Evolutionary conservation across 2,113 vertebrate species (phyloP).

Genomic region (Dunckerocampus dactyliophorus): DNA sequence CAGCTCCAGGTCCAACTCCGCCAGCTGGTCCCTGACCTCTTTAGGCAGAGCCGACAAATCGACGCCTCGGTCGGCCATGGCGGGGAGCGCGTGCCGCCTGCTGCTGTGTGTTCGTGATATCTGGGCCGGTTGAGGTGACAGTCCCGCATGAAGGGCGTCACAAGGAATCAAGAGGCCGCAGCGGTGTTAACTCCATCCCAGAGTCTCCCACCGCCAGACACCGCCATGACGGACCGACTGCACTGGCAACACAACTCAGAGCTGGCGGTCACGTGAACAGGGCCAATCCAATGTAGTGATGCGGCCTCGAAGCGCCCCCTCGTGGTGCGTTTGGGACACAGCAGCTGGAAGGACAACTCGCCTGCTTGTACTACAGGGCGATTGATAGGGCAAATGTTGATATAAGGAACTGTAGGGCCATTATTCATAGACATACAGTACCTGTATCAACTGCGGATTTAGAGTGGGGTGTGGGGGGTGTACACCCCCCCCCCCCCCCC

Average conservation of each 20-base stretch:
- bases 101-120: slow-evolving; percentile 24
- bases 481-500: no score
- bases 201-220: slow-evolving; percentile 43
- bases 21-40: slow-evolving; percentile 90
- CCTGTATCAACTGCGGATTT: no score
- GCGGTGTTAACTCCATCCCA: slow-evolving; percentile 59
- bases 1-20: slow-evolving; percentile 95
- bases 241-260: slow-evolving; percentile 55
- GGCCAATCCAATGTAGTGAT: slow-evolving; percentile 17
- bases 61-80: slow-evolving; percentile 81
- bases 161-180: slow-evolving; percentile 26
- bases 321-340: slow-evolving; percentile 21
- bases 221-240: slow-evolving; percentile 71
- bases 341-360: slow-evolving; percentile 8
- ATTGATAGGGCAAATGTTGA: no score
- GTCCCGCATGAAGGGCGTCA: slow-evolving; percentile 36
- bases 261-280: slow-evolving; percentile 64
- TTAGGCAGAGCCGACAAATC: slow-evolving; percentile 80
- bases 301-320: slow-evolving; percentile 54
- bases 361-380: not conserved
- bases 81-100: slow-evolving; percentile 38
- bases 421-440: no score
- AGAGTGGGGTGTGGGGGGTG: no score
- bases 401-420: no score
- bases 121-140: slow-evolving; percentile 17